Conservation (phyloP, 2,888 invertebrate genomes). For the Diogma glabrata region DNA sequence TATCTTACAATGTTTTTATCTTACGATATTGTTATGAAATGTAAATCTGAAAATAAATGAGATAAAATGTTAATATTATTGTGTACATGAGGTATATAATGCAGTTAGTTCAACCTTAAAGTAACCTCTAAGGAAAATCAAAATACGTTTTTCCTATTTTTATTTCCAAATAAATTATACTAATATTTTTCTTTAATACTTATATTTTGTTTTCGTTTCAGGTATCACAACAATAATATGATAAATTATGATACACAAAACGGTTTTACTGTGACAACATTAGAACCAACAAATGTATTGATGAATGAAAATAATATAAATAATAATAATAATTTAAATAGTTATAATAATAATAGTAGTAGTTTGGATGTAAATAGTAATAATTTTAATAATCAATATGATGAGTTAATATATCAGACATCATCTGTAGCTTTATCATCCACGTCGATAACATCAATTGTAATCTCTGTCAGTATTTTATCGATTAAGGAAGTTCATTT, state of each 20-base stretch:
- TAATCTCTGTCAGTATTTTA: conserved; percentile 43
- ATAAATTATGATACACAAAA: conserved; percentile 72
- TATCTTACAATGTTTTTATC: too few species aligned
- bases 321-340: conserved; percentile 29
- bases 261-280: conserved; percentile 37
- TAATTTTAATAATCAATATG: conserved; percentile 20
- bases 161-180: too few species aligned
- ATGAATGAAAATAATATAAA: conserved; percentile 10
- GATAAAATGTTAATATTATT: too few species aligned
- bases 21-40: too few species aligned
- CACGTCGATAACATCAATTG: conserved; percentile 17
- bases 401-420: background rate
- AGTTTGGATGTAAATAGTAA: conserved; percentile 25
- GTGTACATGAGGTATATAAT: too few species aligned
- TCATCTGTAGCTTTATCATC: conserved; percentile 12
- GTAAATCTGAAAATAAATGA: too few species aligned
- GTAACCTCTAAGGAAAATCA: too few species aligned
- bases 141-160: too few species aligned
- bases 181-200: too few species aligned
- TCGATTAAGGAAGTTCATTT: conserved; percentile 51
- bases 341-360: conserved; percentile 37
- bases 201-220: conserved; percentile 15
- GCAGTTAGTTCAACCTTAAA: too few species aligned
- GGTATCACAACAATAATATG: conserved; percentile 77
- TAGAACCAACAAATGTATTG: conserved; percentile 19